Evolutionary conservation across 2,113 vertebrate genomes (phyloP).

Genomic region (Callaeas wilsoni): DNA sequence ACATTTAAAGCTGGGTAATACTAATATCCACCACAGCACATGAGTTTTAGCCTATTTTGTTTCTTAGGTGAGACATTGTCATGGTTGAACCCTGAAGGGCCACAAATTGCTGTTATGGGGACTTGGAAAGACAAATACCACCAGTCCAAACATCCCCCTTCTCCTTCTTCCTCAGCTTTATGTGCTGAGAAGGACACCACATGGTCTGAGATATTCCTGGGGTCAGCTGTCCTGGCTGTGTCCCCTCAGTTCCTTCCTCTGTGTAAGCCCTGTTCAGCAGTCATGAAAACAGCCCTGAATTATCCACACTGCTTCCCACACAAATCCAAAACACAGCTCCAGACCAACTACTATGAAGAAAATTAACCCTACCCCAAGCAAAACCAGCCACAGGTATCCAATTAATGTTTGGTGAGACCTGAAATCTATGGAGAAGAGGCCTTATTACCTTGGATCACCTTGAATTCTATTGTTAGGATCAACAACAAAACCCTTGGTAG

Average conservation of each 20-base stretch:
- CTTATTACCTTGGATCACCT: constrained; percentile 15
- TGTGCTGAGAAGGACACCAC: background rate
- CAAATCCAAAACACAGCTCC: background rate
- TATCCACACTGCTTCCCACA: background rate
- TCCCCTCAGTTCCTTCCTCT: background rate
- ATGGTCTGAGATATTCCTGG: background rate
- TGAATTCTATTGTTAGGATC: constrained; percentile 4
- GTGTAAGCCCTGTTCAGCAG: background rate
- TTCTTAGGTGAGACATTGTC: background rate
- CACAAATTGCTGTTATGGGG: background rate
- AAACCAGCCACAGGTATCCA: background rate
- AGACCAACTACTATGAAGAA: background rate
- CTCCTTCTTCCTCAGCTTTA: background rate
- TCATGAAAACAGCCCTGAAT: background rate
- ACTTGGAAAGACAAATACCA: background rate
- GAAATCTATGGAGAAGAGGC: background rate
- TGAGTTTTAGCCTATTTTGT: background rate
- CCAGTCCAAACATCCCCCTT: accelerated
- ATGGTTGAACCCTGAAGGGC: background rate
- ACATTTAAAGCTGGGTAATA: background rate
- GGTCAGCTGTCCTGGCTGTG: background rate
- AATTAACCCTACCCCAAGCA: background rate
- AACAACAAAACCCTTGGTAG: constrained; percentile 5
- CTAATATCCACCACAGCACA: background rate
- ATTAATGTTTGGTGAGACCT: constrained; percentile 2